Evolutionary conservation across 2,797 vertebrate species (phyloP).

Genomic region (Tenualosa thibaudeaui): DNA sequence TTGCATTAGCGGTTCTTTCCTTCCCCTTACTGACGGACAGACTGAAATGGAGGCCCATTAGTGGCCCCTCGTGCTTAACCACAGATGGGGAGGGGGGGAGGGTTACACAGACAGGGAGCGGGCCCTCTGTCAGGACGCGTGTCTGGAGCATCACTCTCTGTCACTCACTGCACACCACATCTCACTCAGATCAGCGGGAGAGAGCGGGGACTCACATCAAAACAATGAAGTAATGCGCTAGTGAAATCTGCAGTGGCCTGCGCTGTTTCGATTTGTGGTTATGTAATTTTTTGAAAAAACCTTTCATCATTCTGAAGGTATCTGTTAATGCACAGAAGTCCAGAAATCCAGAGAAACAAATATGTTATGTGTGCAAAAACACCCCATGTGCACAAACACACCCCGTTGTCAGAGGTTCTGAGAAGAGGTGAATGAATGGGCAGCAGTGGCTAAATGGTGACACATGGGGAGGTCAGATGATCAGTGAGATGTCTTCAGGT

Average conservation of each 20-base stretch:
- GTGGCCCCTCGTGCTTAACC: neutral
- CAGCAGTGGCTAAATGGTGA: neutral
- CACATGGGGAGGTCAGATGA: neutral
- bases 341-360: neutral
- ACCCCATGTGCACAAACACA: neutral
- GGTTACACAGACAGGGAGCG: constrained; percentile 26
- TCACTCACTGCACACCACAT: constrained; percentile 6
- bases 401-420: neutral
- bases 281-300: neutral
- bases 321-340: too few species aligned
- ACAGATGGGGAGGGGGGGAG: neutral
- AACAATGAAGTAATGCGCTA: neutral
- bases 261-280: neutral
- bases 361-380: neutral
- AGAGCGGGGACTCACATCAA: neutral
- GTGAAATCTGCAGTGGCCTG: neutral
- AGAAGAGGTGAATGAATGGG: too few species aligned
- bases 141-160: constrained; percentile 19
- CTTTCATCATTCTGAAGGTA: neutral
- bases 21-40: neutral
- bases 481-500: neutral
- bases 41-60: neutral
- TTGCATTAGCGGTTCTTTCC: neutral
- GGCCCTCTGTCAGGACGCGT: constrained; percentile 17
- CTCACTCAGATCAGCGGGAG: neutral